A percentile compares a stretch with the other conserved stretches of the same genome.
phyloP scores from a whole-genome alignment of 2,113 vertebrate species.

The Orthonyx spaldingii region DNA sequence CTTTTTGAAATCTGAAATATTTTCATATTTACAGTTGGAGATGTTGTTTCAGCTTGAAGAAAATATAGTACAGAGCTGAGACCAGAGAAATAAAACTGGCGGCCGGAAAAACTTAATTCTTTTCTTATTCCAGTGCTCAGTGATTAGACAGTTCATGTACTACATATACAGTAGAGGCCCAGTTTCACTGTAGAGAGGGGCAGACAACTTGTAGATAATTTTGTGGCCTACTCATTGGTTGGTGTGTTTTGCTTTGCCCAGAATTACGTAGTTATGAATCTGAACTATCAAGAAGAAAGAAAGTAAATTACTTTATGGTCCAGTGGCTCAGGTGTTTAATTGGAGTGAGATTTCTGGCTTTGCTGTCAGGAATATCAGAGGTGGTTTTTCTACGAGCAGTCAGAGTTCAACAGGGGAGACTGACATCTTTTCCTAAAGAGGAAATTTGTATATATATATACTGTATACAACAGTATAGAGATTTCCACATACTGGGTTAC shows the following conservation, averaged over 20 bases:
- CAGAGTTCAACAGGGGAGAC: not conserved
- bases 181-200: not conserved
- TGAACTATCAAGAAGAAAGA: not conserved
- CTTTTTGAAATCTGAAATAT: not conserved
- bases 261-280: not conserved
- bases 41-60: not conserved
- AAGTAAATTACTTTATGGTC: not conserved
- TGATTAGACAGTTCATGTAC: not conserved
- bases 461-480: not conserved
- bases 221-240: not conserved
- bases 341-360: not conserved
- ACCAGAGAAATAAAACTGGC: not conserved
- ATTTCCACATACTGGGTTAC: not conserved
- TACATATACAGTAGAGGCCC: not conserved
- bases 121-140: not conserved
- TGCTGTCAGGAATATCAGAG: not conserved
- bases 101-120: not conserved
- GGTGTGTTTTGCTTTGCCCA: not conserved
- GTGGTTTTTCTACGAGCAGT: not conserved
- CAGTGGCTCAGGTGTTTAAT: not conserved
- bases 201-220: not conserved
- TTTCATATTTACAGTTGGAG: not conserved
- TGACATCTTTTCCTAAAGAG: not conserved
- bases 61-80: not conserved
- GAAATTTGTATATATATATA: no score